Evolutionary conservation across 92 coral and sea anemone genomes (phyloP), one percentile per base, ranked within the genome.

Genomic region (Phenganax stokvisi): DNA sequence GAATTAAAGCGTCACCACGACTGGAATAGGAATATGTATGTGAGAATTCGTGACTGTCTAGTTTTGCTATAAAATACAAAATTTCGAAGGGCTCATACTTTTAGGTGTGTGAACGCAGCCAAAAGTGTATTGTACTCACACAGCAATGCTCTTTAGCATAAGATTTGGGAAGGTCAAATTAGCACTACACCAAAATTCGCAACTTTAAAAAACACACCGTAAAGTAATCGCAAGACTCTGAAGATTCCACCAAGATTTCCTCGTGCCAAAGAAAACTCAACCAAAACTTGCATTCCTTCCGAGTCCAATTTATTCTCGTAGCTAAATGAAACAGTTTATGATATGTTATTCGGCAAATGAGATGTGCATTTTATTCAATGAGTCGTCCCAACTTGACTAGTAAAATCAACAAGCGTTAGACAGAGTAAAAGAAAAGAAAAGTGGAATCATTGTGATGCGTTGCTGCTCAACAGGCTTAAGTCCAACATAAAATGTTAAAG

Each of bases 171-270:
- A 37, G 47, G 47, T 37, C 47, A 37, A 5, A 1, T 37, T 37
- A 37, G 0, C 5, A 37, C 47, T 37, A 37, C 47, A 37, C 47
- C 0, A 37, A 37, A 37, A 61, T 15, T 51, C 30, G 31, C 72
- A 66, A 66, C 30, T 44, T 8, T 28, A 6, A 20, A 20, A 10
- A 28, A 84, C 94, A 77, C 81, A 94, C 98, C 97, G 86, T 94
- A 92, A 60, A 94, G 84, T 85, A 94, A 86, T 77, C 89, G 90
- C 37, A 94, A 76, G 53, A 94, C 97, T 90, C 80, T 90, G 88
- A 94, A 89, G 66, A 94, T 94, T 84, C 97, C 92, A n/a, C 87
- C 89, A 55, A 94, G 83, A 79, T 91, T 94, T 85, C 98, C 98
- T 77, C 98, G 88, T 11, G 97, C 98, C 60, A 94, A 74, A 6